Evolutionary conservation across 1,140 invertebrate species (phyloP).

Genomic region (Penaeus japonicus): DNA sequence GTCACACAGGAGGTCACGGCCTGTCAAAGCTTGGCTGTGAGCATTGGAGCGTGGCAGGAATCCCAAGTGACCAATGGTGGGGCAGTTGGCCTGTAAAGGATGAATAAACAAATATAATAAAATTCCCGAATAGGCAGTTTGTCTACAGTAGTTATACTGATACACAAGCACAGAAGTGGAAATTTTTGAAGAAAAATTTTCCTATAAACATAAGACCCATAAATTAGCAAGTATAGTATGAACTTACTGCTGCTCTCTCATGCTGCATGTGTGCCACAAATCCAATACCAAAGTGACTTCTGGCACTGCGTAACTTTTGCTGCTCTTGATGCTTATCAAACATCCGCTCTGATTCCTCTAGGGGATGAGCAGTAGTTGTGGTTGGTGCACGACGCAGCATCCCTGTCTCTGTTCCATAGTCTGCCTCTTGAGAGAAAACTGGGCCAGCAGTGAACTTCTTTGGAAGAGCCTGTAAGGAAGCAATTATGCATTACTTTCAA

Average conservation of each 20-base stretch:
- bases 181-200: neutral
- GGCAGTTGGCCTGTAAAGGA: slow-evolving; percentile 28
- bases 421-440: neutral
- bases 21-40: slow-evolving; percentile 39
- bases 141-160: neutral
- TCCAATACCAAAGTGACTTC: slow-evolving; percentile 32
- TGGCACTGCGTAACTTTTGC: neutral
- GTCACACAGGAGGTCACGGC: slow-evolving; percentile 37
- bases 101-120: neutral
- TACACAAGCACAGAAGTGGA: neutral
- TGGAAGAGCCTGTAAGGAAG: no score
- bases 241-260: slow-evolving; percentile 48
- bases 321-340: slow-evolving; percentile 34
- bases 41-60: slow-evolving; percentile 31
- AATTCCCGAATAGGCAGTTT: neutral
- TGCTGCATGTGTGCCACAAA: slow-evolving; percentile 38
- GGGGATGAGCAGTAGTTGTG: slow-evolving; percentile 22
- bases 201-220: neutral
- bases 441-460: no score
- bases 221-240: neutral
- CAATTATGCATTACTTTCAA: no score
- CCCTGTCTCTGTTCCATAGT: slow-evolving; percentile 38
- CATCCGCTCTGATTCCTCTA: slow-evolving; percentile 32
- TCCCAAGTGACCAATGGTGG: slow-evolving; percentile 40
- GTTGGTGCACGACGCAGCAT: slow-evolving; percentile 39